Base-by-base conservation (phyloP, 2,797 vertebrate genomes). In the Rhyacichthys aspro region DNA sequence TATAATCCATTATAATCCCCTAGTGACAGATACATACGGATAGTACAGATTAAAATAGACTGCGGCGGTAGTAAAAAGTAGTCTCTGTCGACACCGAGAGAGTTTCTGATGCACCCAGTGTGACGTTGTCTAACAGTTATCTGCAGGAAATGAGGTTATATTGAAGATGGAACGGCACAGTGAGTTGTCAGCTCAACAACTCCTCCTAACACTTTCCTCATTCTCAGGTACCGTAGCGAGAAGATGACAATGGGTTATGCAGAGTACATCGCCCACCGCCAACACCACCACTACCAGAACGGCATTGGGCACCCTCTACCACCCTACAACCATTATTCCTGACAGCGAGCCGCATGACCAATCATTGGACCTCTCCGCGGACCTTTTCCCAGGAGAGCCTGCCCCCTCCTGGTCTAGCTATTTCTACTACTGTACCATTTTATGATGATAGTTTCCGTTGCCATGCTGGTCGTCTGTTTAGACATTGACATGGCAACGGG, bases 401-500 rank as follows among this genome's bases (percentile, higher is more conserved):
- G 86, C 96, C 94, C 96, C 97, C 90, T 96, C 98, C 79, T 98
- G 97, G 97, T 98, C 98, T 98, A 99, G 96, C 92, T 99, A 99
- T 98, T 95, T 99, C 89, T 98, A 98, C 95, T 98, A 99, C 93
- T 99, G 97, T 97, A 98, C 98, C 93, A 98, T 99, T 98, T 99
- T 99, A 99, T 99, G 98, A 99, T 99, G 96, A 96, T 98, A 95
- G 96, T 98, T 98, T 98, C 98, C 96, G 96, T 98, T 99, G 96
- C 94, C 94, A 86, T 93, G 95, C 80, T 88, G 91, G 85, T 86
- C 74, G 70, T 91, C 90, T 90, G 37, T 77, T 76, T 65, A 74
- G 89, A 91, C 89, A 89, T 90, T 91, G 90, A 91, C 93, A 67
- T 95, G 96, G 96, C 95, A 98, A 96, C 97, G 97, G 97, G n/a